Conservation (phyloP, 2,888 invertebrate species). For the Acronicta aceris region DNA sequence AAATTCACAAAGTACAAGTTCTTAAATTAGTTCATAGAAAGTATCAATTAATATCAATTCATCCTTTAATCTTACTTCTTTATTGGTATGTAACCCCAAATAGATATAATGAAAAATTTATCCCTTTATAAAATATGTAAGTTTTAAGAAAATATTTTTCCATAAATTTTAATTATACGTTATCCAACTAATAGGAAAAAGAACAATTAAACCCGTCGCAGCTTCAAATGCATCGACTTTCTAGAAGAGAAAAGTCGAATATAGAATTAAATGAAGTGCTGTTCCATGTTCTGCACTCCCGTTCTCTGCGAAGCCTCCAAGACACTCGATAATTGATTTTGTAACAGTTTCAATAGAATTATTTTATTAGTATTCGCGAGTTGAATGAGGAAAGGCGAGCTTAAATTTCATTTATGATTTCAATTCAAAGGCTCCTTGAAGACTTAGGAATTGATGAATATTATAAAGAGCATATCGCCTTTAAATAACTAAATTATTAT, state of each 20-base stretch:
- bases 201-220: conserved; percentile 21
- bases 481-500: conserved; percentile 41
- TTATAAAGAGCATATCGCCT: conserved; percentile 31
- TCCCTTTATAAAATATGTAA: too few relatives aligned
- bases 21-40: too few relatives aligned
- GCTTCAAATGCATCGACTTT: conserved; percentile 45
- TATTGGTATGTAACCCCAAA: too few relatives aligned
- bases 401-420: conserved; percentile 57
- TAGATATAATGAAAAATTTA: too few relatives aligned
- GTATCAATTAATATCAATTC: too few relatives aligned
- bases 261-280: conserved; percentile 73
- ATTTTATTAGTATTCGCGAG: conserved; percentile 56
- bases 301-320: conserved; percentile 46
- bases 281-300: conserved; percentile 63
- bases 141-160: neutral
- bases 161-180: conserved; percentile 19
- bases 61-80: too few relatives aligned
- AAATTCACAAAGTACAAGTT: too few relatives aligned
- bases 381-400: conserved; percentile 46
- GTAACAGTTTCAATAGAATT: conserved; percentile 62
- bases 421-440: conserved; percentile 38
- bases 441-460: conserved; percentile 32
- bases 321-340: conserved; percentile 65
- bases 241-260: conserved; percentile 61
- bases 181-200: neutral